A percentile compares a stretch with the other conserved stretches of the same genome.
These are phyloP conservation scores for Conomelus anceps DNA, from an alignment of 2,888 invertebrate genomes.

Conservation along the genomic window DNA sequence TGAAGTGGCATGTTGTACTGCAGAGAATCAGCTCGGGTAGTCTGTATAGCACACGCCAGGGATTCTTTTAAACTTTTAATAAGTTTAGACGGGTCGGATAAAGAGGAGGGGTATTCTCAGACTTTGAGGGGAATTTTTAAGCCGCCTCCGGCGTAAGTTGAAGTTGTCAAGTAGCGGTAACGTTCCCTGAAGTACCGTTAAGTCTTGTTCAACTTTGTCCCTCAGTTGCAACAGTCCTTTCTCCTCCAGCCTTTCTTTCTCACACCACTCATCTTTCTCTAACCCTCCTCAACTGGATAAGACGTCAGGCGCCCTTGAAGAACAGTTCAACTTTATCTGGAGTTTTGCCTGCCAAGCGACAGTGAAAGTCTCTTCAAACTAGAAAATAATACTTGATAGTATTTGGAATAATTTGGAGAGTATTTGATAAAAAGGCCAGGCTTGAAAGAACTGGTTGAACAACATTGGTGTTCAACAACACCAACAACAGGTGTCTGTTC, in stretches of 20 bases:
- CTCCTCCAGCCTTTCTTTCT: neutral
- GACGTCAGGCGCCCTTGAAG: neutral
- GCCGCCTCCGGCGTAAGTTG: neutral
- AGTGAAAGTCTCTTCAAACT: neutral
- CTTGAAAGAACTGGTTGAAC: neutral
- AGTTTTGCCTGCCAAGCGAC: neutral
- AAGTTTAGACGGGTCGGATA: neutral
- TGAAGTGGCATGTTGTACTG: neutral
- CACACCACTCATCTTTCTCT: neutral
- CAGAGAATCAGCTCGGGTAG: neutral
- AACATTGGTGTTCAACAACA: neutral
- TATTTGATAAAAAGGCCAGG: neutral
- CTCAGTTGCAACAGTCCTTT: neutral
- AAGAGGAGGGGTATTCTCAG: neutral
- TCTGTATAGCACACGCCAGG: neutral
- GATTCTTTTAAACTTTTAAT: neutral
- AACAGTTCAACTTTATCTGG: neutral
- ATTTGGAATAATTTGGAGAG: neutral
- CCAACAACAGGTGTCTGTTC: too few relatives aligned
- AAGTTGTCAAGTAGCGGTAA: neutral
- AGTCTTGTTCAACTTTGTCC: neutral
- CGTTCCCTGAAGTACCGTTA: neutral
- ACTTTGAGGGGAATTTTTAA: neutral
- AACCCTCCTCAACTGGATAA: neutral
- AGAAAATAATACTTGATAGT: neutral